Evolutionary conservation across 1,140 invertebrate species (phyloP).

Genomic region (Helicoverpa armigera): DNA sequence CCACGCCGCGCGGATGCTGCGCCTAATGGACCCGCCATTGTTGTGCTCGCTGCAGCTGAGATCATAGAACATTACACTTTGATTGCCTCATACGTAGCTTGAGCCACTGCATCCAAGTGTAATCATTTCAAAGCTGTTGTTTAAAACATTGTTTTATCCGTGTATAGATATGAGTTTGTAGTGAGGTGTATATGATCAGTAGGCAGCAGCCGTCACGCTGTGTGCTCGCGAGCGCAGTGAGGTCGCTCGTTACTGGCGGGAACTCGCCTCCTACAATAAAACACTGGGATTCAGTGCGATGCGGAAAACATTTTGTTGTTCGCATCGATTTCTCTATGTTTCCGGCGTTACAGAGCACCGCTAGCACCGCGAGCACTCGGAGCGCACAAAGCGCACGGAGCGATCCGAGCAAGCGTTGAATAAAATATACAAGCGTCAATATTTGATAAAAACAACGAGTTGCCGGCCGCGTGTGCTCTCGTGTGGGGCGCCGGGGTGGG

Average conservation of each 20-base stretch:
- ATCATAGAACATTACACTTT: no score
- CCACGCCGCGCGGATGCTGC: not conserved
- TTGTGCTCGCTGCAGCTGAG: no score
- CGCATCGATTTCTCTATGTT: constrained; percentile 26
- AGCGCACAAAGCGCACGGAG: not conserved
- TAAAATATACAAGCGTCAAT: constrained; percentile 34
- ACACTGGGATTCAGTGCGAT: constrained; percentile 10
- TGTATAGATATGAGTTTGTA: no score
- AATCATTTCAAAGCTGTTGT: no score
- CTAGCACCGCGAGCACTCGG: not conserved
- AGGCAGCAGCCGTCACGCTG: no score
- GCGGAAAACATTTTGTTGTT: constrained; percentile 21
- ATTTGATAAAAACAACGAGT: constrained; percentile 28
- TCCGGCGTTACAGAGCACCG: not conserved
- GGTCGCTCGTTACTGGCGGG: not conserved
- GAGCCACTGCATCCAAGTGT: no score
- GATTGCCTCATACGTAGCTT: no score
- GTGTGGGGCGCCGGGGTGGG: not conserved
- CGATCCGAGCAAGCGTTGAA: constrained; percentile 11
- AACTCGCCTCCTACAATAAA: constrained; percentile 21
- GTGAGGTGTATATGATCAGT: no score
- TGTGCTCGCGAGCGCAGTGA: not conserved
- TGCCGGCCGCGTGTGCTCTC: not conserved
- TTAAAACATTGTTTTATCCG: no score
- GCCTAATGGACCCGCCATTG: not conserved